phyloP scores from a whole-genome alignment of 2,888 invertebrate genomes.

The Dryococelus australis region DNA sequence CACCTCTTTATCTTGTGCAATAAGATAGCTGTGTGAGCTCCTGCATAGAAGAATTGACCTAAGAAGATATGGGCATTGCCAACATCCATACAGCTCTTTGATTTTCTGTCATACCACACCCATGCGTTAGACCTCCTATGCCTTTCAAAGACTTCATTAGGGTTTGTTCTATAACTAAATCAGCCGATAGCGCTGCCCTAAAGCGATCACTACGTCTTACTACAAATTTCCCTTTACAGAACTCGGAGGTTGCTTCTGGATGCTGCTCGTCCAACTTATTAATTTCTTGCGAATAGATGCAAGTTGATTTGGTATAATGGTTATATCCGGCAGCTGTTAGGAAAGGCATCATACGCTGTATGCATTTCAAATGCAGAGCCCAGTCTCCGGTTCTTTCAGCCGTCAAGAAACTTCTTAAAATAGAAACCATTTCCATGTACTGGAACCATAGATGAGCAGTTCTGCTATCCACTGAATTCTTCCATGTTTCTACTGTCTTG shows the following conservation, averaged over 20 bases:
- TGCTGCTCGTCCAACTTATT: slow-evolving; percentile 7
- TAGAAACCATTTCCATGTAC: slow-evolving; percentile 24
- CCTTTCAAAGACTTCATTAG: slow-evolving; percentile 5
- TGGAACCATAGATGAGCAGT: slow-evolving; percentile 4
- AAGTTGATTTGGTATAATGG: slow-evolving; percentile 12
- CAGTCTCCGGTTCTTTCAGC: slow-evolving; percentile 25
- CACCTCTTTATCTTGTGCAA: slow-evolving; percentile 5
- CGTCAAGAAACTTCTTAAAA: slow-evolving; percentile 5
- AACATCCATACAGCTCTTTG: slow-evolving; percentile 29
- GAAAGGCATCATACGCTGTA: neutral
- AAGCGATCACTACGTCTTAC: neutral
- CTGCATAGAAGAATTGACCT: slow-evolving; percentile 23
- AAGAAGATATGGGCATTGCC: neutral
- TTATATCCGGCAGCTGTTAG: neutral
- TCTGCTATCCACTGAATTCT: slow-evolving; percentile 11
- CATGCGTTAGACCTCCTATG: slow-evolving; percentile 26
- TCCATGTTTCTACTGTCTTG: slow-evolving; percentile 25
- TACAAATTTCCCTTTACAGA: neutral
- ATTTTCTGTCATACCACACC: slow-evolving; percentile 1
- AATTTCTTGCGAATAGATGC: slow-evolving; percentile 7
- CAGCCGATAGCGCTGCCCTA: neutral
- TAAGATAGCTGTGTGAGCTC: neutral
- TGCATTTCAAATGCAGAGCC: slow-evolving; percentile 13
- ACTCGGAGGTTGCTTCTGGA: slow-evolving; percentile 22
- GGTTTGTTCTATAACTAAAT: slow-evolving; percentile 11